Percentiles rank a stretch among this genome's conserved stretches.
phyloP scores from a whole-genome alignment of 2,888 invertebrate species.

The Drosophila quinaria region DNA sequence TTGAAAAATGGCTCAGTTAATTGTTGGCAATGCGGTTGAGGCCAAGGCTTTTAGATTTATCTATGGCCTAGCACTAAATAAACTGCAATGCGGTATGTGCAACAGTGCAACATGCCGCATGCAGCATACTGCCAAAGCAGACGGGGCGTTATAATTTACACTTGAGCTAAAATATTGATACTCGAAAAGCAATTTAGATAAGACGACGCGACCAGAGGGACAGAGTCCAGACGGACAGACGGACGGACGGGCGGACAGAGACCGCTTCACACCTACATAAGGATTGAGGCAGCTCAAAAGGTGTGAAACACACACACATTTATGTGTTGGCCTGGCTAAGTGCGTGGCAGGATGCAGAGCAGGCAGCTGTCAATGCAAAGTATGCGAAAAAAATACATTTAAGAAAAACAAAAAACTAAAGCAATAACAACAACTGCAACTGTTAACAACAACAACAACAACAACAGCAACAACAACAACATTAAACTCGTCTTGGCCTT shows the following conservation, averaged over 20 bases:
- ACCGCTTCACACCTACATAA: conserved; percentile 80
- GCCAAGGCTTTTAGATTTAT: conserved; percentile 78
- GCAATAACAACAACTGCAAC: conserved; percentile 22
- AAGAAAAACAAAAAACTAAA: conserved; percentile 4
- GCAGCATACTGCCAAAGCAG: conserved; percentile 12
- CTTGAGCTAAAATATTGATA: conserved; percentile 85
- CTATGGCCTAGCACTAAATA: conserved; percentile 79
- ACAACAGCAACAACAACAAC: conserved; percentile 25
- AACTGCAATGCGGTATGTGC: conserved; percentile 28
- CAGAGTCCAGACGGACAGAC: conserved; percentile 43
- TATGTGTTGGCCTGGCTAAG: conserved; percentile 48
- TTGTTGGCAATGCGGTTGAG: conserved; percentile 35
- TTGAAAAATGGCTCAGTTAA: conserved; percentile 62
- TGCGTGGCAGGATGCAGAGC: conserved; percentile 56
- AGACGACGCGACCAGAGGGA: conserved; percentile 53
- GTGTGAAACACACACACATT: conserved; percentile 56
- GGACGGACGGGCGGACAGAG: conserved; percentile 62
- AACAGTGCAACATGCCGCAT: conserved; percentile 5
- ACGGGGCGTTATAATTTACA: conserved; percentile 78
- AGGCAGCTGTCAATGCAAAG: conserved; percentile 53
- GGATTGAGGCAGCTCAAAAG: conserved; percentile 40
- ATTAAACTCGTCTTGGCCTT: conserved; percentile 51
- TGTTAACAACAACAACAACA: conserved; percentile 16
- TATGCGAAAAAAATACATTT: conserved; percentile 48
- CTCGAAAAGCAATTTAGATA: conserved; percentile 85